These are phyloP conservation scores for Erynnis tages DNA, from an alignment of 2,888 invertebrate species.

Conservation along the genomic window DNA sequence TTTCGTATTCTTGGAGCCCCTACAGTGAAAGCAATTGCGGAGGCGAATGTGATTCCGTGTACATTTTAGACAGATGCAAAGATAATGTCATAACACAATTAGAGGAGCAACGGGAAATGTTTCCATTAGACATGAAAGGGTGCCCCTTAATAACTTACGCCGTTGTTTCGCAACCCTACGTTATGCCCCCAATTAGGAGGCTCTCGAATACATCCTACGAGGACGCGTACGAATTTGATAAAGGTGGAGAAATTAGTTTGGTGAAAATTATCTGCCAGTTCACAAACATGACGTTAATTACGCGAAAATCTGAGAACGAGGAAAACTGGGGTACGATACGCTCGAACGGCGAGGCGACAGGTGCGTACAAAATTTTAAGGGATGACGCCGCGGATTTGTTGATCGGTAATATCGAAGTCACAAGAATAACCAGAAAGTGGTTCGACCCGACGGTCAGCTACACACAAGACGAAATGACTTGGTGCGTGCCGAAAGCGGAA, in stretches of 20 bases:
- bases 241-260: conserved; percentile 71
- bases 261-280: conserved; percentile 72
- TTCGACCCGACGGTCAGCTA: conserved; percentile 73
- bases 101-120: conserved; percentile 55
- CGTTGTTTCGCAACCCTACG: conserved; percentile 72
- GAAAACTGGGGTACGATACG: conserved; percentile 70
- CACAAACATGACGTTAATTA: conserved; percentile 68
- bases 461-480: conserved; percentile 76
- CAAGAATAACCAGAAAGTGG: conserved; percentile 65
- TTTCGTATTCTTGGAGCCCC: conserved; percentile 71
- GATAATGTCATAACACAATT: conserved; percentile 52
- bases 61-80: conserved; percentile 64
- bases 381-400: conserved; percentile 62
- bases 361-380: conserved; percentile 56
- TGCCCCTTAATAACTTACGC: conserved; percentile 70
- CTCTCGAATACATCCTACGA: conserved; percentile 46
- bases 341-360: conserved; percentile 62
- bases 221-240: conserved; percentile 61
- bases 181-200: conserved; percentile 63
- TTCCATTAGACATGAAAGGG: conserved; percentile 64
- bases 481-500: conserved; percentile 69
- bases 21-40: conserved; percentile 69
- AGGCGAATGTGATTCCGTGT: conserved; percentile 62
- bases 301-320: conserved; percentile 55
- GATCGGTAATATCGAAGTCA: conserved; percentile 74